Percentiles rank a stretch among this genome's conserved stretches.
Conservation (phyloP, 2,797 vertebrate genomes). For the Neopelma chrysocephalum region DNA sequence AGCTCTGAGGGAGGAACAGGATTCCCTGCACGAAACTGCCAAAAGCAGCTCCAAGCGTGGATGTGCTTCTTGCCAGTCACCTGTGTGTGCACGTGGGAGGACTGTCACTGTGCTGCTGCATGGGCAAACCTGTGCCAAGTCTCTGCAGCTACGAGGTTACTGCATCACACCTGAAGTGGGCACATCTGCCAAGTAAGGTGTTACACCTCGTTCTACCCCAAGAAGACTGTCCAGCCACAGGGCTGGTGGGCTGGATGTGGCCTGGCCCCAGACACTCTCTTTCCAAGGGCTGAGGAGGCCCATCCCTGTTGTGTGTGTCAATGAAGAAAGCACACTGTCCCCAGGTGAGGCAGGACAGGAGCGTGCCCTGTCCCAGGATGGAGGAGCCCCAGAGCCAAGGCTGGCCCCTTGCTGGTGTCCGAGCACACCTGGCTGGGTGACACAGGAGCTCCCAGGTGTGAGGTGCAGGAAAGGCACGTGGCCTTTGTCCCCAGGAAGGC, state of each 20-base stretch:
- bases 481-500: background rate
- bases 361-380: background rate
- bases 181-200: background rate
- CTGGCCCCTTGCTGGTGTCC: background rate
- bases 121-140: background rate
- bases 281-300: background rate
- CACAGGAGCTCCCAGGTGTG: background rate
- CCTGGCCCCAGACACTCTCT: background rate
- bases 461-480: background rate
- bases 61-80: background rate
- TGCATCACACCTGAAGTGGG: background rate
- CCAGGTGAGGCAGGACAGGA: background rate
- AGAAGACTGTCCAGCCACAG: background rate
- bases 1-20: background rate
- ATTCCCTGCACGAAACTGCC: background rate
- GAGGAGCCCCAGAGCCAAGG: accelerated
- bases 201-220: background rate
- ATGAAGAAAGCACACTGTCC: background rate
- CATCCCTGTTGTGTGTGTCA: accelerated
- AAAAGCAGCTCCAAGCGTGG: background rate
- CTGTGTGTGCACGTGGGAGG: accelerated
- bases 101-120: background rate
- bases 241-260: background rate
- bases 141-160: background rate
- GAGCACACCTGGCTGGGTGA: background rate